phyloP scores from a whole-genome alignment of 2,113 vertebrate genomes.

The Ailuropoda melanoleuca region DNA sequence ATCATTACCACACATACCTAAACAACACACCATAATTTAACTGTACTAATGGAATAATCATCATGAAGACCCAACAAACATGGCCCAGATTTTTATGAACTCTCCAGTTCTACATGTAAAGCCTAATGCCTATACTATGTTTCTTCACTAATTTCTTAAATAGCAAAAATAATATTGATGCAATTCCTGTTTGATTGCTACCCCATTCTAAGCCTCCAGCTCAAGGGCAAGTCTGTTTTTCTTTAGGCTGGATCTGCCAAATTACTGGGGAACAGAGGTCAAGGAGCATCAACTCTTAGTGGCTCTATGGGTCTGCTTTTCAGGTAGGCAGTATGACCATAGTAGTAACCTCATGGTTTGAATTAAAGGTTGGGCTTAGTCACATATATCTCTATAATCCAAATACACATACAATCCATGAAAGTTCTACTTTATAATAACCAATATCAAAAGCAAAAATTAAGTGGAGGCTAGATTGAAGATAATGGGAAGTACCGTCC shows the following conservation, averaged over 20 bases:
- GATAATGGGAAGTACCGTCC: background rate
- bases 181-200: background rate
- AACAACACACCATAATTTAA: background rate
- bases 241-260: background rate
- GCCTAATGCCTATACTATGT: rapidly evolving
- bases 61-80: background rate
- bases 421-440: background rate
- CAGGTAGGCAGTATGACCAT: rapidly evolving
- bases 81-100: background rate
- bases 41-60: background rate
- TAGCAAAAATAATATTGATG: background rate
- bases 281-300: background rate
- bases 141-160: background rate
- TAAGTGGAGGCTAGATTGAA: background rate
- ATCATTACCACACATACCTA: background rate
- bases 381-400: background rate
- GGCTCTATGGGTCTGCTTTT: rapidly evolving
- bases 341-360: background rate
- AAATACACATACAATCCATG: background rate
- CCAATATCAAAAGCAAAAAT: background rate
- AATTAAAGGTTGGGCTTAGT: background rate
- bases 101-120: background rate
- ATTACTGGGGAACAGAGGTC: rapidly evolving
- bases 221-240: background rate
- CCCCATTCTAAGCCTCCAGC: background rate